Evolutionary conservation across 2,888 invertebrate genomes (phyloP).

Genomic region (Ischnus inquisitorius): DNA sequence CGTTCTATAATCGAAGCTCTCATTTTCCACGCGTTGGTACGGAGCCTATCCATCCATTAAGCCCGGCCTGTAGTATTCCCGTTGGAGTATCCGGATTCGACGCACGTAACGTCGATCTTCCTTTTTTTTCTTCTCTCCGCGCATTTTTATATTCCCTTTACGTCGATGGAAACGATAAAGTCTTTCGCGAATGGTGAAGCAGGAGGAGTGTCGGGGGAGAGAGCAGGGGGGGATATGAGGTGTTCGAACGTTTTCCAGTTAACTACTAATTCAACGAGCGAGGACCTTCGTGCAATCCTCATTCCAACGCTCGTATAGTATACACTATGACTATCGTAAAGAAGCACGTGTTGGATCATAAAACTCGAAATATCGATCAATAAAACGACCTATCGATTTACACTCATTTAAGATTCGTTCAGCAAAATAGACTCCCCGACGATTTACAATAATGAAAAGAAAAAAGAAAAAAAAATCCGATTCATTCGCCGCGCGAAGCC

Average conservation of each 20-base stretch:
- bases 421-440: neutral
- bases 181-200: constrained; percentile 65
- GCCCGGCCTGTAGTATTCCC: constrained; percentile 47
- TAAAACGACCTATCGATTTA: constrained; percentile 47
- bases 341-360: constrained; percentile 54
- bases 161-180: constrained; percentile 68
- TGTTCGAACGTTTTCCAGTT: constrained; percentile 59
- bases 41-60: constrained; percentile 60
- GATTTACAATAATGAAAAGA: constrained; percentile 2
- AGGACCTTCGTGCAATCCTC: constrained; percentile 51
- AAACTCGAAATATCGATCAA: constrained; percentile 56
- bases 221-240: neutral
- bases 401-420: constrained; percentile 5
- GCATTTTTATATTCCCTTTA: constrained; percentile 61
- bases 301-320: constrained; percentile 8
- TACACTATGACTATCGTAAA: constrained; percentile 34
- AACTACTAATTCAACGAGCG: constrained; percentile 66
- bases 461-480: constrained; percentile 31
- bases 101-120: constrained; percentile 59
- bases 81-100: constrained; percentile 61
- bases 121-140: constrained; percentile 41
- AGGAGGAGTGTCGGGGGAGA: neutral
- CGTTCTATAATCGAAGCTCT: constrained; percentile 58
- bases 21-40: constrained; percentile 42
- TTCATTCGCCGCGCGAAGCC: neutral